These are phyloP conservation scores for Tragelaphus imberbis DNA, from an alignment of 2,113 vertebrate genomes.

Conservation along the genomic window DNA sequence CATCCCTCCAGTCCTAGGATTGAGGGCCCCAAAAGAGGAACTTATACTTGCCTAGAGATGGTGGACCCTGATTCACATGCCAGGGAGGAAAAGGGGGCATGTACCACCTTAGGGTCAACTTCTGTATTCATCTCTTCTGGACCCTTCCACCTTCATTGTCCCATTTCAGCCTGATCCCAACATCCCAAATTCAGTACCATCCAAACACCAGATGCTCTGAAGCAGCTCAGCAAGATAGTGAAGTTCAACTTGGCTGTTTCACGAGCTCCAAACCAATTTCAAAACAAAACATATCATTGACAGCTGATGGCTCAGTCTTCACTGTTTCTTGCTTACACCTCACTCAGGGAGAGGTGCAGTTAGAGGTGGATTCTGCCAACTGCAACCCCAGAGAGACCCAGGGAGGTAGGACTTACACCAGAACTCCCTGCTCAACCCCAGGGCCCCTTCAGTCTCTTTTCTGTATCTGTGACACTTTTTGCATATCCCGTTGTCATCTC, in stretches of 20 bases:
- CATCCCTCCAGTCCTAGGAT: background rate
- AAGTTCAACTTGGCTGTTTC: background rate
- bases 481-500: background rate
- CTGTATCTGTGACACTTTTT: background rate
- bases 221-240: background rate
- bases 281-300: background rate
- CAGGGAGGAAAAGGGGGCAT: rapidly evolving
- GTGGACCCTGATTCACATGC: no score
- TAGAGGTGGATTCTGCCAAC: background rate
- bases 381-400: no score
- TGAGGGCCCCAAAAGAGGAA: background rate
- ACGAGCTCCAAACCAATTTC: background rate
- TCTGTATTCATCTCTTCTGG: background rate
- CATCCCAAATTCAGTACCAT: background rate
- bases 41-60: background rate
- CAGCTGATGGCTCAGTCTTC: background rate
- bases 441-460: background rate
- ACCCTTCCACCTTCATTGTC: background rate
- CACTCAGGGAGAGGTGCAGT: rapidly evolving
- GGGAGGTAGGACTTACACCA: background rate
- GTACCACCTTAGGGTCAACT: background rate
- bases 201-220: background rate
- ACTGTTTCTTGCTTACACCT: background rate
- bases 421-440: background rate
- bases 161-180: no score